Evolutionary conservation across 2,888 invertebrate genomes (phyloP), one percentile per base, ranked within the genome.

Genomic region (Sylvicola fuscatus): DNA sequence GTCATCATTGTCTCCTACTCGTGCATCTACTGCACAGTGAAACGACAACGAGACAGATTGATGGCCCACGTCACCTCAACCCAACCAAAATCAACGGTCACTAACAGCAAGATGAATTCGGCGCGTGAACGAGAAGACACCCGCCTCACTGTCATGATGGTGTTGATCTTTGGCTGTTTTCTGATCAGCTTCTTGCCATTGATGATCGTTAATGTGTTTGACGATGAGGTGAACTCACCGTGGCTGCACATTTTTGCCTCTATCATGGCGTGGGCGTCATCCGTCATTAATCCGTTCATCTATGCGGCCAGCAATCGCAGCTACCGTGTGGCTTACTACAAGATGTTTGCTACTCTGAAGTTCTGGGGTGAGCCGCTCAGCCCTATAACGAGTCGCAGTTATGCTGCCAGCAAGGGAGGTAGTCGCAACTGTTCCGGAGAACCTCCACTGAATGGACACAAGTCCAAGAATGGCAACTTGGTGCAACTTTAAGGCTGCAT

Each of bases 251-350:
- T 87, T 40, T 62, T 84, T 37, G 81, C 84, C 1, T 86, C 86
- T 0, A 72, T 87, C 35, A 62, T 86, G 42, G 84, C 87, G 1
- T 90, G 89, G 84, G 80, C 83, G 0, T 86, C 87, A 0, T 79
- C 84, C 39, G 86, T 87, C 35, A 68, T 87, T 44, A 90, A 90
- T 58, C 89, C 89, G 0, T 67, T 89, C 41, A 84, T 89, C 43
- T 90, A 90, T 58, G 87, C 87, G 3, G 81, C 79, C 6, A 84
- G 84, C 44, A 89, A 87, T 54, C 67, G 81, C 42, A 81, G 84
- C 47, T 89, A 38, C 32, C 35, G 58, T 41, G 49, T 55, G 36
- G 58, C 58, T 17, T 58, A 56, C 38, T 54, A 48, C 35, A 56
- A 56, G 44, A 46, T 58, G 34, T 53, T 58, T 37, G 46, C 56